These are phyloP conservation scores for Vultur gryphus DNA, from an alignment of 2,797 vertebrate genomes.

Conservation along the genomic window DNA sequence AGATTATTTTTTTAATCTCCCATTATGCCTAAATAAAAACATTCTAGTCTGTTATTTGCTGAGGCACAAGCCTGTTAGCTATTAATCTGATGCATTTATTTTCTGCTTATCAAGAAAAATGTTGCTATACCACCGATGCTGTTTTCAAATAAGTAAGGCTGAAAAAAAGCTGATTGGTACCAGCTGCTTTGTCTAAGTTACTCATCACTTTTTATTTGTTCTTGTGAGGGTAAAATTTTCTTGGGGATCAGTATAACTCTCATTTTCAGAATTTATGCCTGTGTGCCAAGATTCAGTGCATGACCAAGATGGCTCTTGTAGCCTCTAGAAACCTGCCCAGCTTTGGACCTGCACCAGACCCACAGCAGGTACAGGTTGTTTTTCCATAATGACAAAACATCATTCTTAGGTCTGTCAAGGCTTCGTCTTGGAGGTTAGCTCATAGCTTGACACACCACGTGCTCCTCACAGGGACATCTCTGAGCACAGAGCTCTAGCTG, in stretches of 20 bases:
- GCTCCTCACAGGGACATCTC: background rate
- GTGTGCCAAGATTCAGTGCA: background rate
- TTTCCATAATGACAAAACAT: background rate
- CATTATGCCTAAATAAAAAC: background rate
- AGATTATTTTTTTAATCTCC: background rate
- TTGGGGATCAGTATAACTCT: background rate
- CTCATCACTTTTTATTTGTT: background rate
- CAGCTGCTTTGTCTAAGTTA: background rate
- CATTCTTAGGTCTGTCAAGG: background rate
- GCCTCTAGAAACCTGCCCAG: background rate
- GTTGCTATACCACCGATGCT: background rate
- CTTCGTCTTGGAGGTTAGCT: background rate
- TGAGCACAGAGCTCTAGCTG: background rate
- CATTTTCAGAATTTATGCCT: background rate
- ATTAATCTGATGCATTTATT: background rate
- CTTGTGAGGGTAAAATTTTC: background rate
- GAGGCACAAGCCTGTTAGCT: background rate
- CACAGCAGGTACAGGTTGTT: background rate
- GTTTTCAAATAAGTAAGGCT: background rate
- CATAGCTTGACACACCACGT: rapidly evolving
- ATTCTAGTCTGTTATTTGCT: background rate
- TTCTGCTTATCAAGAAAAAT: background rate
- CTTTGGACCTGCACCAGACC: background rate
- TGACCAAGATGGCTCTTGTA: background rate
- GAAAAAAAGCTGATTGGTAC: background rate